Conservation (phyloP, 2,888 invertebrate genomes). For the Drosophila testacea region DNA sequence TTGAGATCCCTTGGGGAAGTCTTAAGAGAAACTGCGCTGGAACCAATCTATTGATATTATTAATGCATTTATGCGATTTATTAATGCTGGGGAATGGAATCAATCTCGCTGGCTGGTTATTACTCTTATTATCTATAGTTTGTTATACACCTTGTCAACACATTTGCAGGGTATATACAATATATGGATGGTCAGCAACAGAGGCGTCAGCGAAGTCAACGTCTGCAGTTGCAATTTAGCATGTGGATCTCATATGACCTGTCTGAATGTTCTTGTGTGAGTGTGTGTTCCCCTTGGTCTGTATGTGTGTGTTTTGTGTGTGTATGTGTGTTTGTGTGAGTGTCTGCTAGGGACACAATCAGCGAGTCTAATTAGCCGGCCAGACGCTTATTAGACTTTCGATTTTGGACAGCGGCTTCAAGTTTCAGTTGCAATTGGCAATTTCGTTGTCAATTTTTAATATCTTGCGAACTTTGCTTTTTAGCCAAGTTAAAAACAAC, state of each 20-base stretch:
- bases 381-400: conserved; percentile 73
- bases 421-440: conserved; percentile 42
- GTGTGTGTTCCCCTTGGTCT: too few species aligned
- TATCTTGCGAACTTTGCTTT: not conserved
- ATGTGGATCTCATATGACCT: conserved; percentile 29
- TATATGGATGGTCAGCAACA: conserved; percentile 7
- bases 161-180: conserved; percentile 5
- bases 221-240: conserved; percentile 51
- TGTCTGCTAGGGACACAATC: conserved; percentile 54
- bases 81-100: not conserved
- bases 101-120: not conserved
- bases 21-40: not conserved
- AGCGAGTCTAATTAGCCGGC: conserved; percentile 64
- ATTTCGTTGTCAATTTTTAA: conserved; percentile 18
- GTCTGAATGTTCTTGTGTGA: not conserved
- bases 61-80: not conserved
- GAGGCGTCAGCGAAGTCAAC: conserved; percentile 27
- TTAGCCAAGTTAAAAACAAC: conserved; percentile 7
- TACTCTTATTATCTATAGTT: not conserved
- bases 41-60: not conserved
- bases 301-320: conserved; percentile 2
- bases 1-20: not conserved
- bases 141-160: not conserved
- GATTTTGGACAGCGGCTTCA: conserved; percentile 50
- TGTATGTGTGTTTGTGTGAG: conserved; percentile 20